Evolutionary conservation across 2,113 vertebrate genomes (phyloP).

Genomic region (Microtus oregoni): DNA sequence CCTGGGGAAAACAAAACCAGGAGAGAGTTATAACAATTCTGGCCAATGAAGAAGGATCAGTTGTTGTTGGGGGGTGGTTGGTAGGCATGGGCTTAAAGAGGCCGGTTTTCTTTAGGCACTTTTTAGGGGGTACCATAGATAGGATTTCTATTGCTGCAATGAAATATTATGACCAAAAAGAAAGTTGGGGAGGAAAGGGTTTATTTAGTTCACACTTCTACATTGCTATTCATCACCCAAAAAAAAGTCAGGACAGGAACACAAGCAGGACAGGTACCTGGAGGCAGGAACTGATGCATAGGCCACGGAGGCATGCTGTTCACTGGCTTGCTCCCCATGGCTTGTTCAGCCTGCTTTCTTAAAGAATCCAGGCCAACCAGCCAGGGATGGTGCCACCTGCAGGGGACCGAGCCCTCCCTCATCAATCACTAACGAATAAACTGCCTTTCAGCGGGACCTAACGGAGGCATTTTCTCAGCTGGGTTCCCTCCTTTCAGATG

Average conservation of each 20-base stretch:
- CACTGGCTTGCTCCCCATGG: neutral
- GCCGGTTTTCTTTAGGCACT: neutral
- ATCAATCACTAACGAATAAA: neutral
- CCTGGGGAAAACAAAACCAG: constrained; percentile 22
- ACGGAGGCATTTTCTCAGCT: neutral
- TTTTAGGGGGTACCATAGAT: neutral
- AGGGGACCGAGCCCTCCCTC: neutral
- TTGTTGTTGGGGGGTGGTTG: neutral
- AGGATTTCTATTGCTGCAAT: neutral
- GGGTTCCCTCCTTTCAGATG: neutral
- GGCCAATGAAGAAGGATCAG: neutral
- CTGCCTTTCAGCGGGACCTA: neutral
- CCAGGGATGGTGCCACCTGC: neutral
- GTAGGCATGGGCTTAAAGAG: neutral
- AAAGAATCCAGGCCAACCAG: neutral
- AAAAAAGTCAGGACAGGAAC: neutral
- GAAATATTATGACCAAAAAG: neutral
- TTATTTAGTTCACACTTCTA: neutral
- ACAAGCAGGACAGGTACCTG: no score
- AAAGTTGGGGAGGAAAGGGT: neutral
- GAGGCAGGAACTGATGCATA: no score
- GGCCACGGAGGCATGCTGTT: no score
- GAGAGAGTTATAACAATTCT: neutral
- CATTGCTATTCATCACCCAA: neutral
- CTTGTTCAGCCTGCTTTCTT: neutral